Base-by-base conservation (phyloP, 2,797 vertebrate species). In the Rhynchonycteris naso region DNA sequence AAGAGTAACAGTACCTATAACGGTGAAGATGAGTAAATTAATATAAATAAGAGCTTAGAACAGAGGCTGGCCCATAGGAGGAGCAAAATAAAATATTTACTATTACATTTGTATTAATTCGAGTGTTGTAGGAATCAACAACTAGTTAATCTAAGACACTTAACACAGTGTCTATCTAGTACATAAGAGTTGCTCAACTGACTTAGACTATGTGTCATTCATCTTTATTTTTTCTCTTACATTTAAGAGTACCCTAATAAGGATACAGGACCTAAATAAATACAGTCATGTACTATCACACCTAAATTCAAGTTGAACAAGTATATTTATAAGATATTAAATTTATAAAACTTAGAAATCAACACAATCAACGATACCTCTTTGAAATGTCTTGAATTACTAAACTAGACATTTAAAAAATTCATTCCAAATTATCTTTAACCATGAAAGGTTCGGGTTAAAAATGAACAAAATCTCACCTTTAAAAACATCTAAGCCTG, bases 311-410 rank as follows among this genome's bases (percentile, higher is more conserved):
- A 76, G 35, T 13, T 83, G 56, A 89, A 71, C 9, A 79, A 71
- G 13, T 69, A 66, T 84, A 90, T 35, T 91, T 72, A 72, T 66
- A 72, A 93, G 72, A 90, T 83, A 72, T 30, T 88, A 93, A 85
- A 91, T 74, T 93, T 78, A 79, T 5, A 78, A 95, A 95, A 92
- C 75, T 75, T 92, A 90, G 19, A 88, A 91, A 66, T 89, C 38
- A 94, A 90, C 15, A 91, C 26, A 93, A 69, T 56, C 38, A 14
- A 94, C 90, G 28, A 71, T 10, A 81, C 66, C 54, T 30, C 52
- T 80, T 88, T 28, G 95, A 92, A 91, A 90, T 16, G 12, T 74
- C 83, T 91, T 52, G 4, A 94, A 76, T 90, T 81, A 91, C 38
- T 59, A 79, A 2, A 71, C 9, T 35, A 83, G 24, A 88, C 65